Conservation (phyloP, 1,140 invertebrate genomes). For the Heliconius hermathena region DNA sequence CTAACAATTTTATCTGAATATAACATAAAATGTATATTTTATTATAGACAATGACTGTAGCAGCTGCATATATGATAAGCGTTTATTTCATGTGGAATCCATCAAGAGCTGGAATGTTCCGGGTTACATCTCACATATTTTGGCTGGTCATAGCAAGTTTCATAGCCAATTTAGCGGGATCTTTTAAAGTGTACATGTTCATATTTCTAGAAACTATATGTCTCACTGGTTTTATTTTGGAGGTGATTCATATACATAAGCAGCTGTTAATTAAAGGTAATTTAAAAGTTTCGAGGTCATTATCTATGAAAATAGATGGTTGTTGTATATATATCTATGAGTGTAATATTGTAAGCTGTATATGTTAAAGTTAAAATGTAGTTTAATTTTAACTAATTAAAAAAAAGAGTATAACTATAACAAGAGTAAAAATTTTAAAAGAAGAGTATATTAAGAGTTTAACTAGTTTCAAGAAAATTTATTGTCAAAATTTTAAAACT, state of each 20-base stretch:
- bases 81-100: conserved; percentile 83
- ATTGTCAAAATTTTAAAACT: not conserved
- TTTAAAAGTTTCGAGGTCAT: not conserved
- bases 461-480: too few relatives aligned
- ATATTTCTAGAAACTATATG: conserved; percentile 71
- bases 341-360: too few relatives aligned
- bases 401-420: too few relatives aligned
- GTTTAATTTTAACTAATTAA: too few relatives aligned
- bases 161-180: conserved; percentile 83
- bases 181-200: conserved; percentile 84
- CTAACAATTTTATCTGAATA: too few relatives aligned
- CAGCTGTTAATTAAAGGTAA: conserved; percentile 59
- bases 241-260: conserved; percentile 70
- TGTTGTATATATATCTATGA: not conserved
- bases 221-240: conserved; percentile 69
- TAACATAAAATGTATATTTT: not conserved
- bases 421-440: too few relatives aligned
- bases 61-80: conserved; percentile 72
- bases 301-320: not conserved
- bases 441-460: too few relatives aligned
- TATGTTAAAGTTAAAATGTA: too few relatives aligned
- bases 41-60: conserved; percentile 72
- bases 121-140: conserved; percentile 82
- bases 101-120: conserved; percentile 82
- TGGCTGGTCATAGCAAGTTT: conserved; percentile 85